Percentiles rank a stretch among this genome's conserved stretches.
These are phyloP conservation scores for Myiotriccus ornatus DNA, from an alignment of 2,797 vertebrate genomes.

Conservation along the genomic window DNA sequence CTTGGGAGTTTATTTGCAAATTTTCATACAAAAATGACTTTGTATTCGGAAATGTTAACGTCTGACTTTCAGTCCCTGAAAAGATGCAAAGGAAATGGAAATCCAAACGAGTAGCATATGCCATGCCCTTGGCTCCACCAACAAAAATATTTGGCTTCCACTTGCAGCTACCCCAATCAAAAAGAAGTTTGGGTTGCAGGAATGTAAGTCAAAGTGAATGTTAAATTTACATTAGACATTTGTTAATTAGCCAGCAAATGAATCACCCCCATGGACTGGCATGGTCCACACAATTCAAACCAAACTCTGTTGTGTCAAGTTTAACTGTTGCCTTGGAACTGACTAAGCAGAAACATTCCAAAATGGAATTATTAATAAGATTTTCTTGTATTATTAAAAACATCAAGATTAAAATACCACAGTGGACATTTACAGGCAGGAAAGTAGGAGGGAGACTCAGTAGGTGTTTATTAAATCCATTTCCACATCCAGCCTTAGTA, in stretches of 20 bases:
- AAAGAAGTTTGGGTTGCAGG: slow-evolving; percentile 48
- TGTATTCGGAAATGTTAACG: slow-evolving; percentile 1
- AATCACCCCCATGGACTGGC: slow-evolving; percentile 6
- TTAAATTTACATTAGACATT: slow-evolving; percentile 52
- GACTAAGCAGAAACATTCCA: slow-evolving; percentile 42
- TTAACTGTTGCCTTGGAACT: neutral
- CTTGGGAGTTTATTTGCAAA: neutral
- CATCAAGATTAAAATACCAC: slow-evolving; percentile 4
- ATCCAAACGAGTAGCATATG: slow-evolving; percentile 44
- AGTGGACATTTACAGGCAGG: neutral
- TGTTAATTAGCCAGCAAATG: slow-evolving; percentile 60
- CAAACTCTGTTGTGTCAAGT: neutral
- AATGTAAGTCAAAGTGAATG: slow-evolving; percentile 47
- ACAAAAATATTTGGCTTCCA: slow-evolving; percentile 64
- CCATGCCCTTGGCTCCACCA: slow-evolving; percentile 48
- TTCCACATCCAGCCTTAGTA: neutral
- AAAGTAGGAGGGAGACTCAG: neutral
- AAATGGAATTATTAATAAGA: slow-evolving; percentile 25
- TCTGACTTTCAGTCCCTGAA: slow-evolving; percentile 4
- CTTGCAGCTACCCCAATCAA: slow-evolving; percentile 50
- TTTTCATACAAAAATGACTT: slow-evolving; percentile 32
- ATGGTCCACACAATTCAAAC: neutral
- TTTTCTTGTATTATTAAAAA: slow-evolving; percentile 9
- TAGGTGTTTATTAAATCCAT: slow-evolving; percentile 55
- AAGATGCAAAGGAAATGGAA: slow-evolving; percentile 66